A percentile compares a stretch with the other conserved stretches of the same genome.
Evolutionary conservation across 2,888 invertebrate species (phyloP).

Genomic region (Ophioninae sp.): DNA sequence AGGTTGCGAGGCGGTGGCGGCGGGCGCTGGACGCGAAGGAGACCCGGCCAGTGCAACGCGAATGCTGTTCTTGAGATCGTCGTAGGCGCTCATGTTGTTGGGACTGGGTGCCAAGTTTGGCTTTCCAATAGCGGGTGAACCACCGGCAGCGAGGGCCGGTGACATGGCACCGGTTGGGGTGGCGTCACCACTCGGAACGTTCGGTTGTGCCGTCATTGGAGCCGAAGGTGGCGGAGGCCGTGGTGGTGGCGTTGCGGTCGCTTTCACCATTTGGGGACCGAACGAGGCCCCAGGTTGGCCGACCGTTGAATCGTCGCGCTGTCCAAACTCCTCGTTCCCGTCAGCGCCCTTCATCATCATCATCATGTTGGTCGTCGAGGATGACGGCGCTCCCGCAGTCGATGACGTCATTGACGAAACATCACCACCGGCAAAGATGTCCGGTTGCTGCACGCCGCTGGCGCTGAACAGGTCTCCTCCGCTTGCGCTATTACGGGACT

Average conservation of each 20-base stretch:
- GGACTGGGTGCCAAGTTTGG: constrained; percentile 81
- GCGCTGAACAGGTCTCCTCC: constrained; percentile 78
- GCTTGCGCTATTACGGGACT: constrained; percentile 64
- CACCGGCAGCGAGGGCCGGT: constrained; percentile 63
- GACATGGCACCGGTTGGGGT: constrained; percentile 16
- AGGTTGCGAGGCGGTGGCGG: constrained; percentile 69
- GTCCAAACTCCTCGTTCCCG: neutral
- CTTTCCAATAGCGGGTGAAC: constrained; percentile 79
- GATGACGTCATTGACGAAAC: constrained; percentile 75
- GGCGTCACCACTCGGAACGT: constrained; percentile 59
- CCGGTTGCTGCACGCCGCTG: constrained; percentile 73
- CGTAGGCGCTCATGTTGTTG: constrained; percentile 85
- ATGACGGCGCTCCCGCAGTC: constrained; percentile 73
- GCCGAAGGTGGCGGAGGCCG: constrained; percentile 79
- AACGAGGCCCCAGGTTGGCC: neutral
- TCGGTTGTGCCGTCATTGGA: constrained; percentile 70
- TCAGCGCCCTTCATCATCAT: neutral
- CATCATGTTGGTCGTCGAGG: constrained; percentile 44
- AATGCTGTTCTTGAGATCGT: constrained; percentile 87
- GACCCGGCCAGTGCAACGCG: constrained; percentile 86
- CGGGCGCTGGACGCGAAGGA: constrained; percentile 80
- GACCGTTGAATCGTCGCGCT: neutral
- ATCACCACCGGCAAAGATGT: constrained; percentile 77
- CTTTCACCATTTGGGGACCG: constrained; percentile 67
- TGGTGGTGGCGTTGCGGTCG: constrained; percentile 80